A percentile compares a stretch with the other conserved stretches of the same genome.
phyloP scores from a whole-genome alignment of 37 sponge, comb jelly and placozoan genomes.

The Ephydatia muelleri region DNA sequence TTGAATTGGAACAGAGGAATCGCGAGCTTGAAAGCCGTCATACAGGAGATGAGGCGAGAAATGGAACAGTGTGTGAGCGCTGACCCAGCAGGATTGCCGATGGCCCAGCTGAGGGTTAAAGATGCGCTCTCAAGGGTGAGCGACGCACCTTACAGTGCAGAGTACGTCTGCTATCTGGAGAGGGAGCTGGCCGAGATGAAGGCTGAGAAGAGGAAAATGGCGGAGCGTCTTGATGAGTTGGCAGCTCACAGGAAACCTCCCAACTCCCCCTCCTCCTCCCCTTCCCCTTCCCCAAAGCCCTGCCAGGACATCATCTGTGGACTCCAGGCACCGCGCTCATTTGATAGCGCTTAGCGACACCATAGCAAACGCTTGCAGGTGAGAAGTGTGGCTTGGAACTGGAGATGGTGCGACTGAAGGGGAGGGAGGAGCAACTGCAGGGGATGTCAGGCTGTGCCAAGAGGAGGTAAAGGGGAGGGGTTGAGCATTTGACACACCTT shows the following conservation, averaged over 20 bases:
- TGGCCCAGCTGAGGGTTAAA: background rate
- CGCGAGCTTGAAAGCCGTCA: slow-evolving; percentile 19
- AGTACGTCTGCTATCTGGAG: slow-evolving; percentile 51
- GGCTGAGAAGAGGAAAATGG: slow-evolving; percentile 34
- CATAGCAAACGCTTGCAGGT: slow-evolving; percentile 45
- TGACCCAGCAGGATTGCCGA: background rate
- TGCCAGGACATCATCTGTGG: background rate
- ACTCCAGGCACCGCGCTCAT: slow-evolving; percentile 11
- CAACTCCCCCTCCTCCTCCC: background rate
- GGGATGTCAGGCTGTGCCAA: background rate
- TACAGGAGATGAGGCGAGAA: slow-evolving; percentile 51
- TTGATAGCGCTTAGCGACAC: slow-evolving; percentile 45
- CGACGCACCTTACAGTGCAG: background rate
- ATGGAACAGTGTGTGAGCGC: slow-evolving; percentile 35
- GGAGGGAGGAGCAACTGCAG: slow-evolving; percentile 18
- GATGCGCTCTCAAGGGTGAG: too few species aligned
- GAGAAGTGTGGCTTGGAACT: slow-evolving; percentile 45
- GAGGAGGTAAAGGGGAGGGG: slow-evolving; percentile 54
- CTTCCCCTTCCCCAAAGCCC: background rate
- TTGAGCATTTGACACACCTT: too few species aligned
- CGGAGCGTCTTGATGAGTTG: slow-evolving; percentile 5
- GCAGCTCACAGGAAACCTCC: slow-evolving; percentile 18
- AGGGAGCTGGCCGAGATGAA: slow-evolving; percentile 37
- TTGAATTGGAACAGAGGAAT: too few species aligned
- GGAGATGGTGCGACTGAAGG: slow-evolving; percentile 13